These are phyloP conservation scores for Sandelia bainsii DNA, from an alignment of 2,797 vertebrate species.

Conservation along the genomic window DNA sequence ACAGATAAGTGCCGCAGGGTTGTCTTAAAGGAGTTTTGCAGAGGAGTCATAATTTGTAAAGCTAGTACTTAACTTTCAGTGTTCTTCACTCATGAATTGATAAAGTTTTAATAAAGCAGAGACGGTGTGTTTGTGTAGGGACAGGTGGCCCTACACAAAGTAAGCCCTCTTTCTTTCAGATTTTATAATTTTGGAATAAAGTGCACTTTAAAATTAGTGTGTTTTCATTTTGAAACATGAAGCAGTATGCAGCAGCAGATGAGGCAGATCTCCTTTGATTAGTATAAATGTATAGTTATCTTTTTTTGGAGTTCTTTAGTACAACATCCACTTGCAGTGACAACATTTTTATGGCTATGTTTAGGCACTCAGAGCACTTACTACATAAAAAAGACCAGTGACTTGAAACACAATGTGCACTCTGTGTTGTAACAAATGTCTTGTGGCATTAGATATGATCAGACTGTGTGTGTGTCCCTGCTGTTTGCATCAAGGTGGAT, in stretches of 20 bases:
- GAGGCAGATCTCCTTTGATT: neutral
- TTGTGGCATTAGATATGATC: conserved; percentile 29
- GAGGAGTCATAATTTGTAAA: conserved; percentile 33
- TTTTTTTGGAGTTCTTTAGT: too few relatives aligned
- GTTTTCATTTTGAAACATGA: neutral
- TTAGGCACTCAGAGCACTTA: too few relatives aligned
- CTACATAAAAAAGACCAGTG: too few relatives aligned
- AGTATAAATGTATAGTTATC: neutral
- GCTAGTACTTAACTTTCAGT: conserved; percentile 38
- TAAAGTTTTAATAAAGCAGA: neutral
- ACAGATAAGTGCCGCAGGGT: conserved; percentile 26
- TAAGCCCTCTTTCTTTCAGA: neutral
- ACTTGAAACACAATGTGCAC: neutral
- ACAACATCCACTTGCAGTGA: too few relatives aligned
- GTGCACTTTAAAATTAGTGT: neutral
- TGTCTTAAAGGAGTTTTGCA: conserved; percentile 12
- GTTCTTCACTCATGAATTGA: conserved; percentile 24
- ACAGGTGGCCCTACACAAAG: neutral
- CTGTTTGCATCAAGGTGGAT: conserved; percentile 32
- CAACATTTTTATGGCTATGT: neutral
- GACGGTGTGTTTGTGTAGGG: neutral
- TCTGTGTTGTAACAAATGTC: neutral
- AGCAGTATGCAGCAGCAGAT: neutral
- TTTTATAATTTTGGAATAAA: neutral
- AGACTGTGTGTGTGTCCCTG: conserved; percentile 16